These are phyloP conservation scores for Mesoclemmys tuberculata DNA, from an alignment of 2,113 vertebrate genomes.

Conservation along the genomic window DNA sequence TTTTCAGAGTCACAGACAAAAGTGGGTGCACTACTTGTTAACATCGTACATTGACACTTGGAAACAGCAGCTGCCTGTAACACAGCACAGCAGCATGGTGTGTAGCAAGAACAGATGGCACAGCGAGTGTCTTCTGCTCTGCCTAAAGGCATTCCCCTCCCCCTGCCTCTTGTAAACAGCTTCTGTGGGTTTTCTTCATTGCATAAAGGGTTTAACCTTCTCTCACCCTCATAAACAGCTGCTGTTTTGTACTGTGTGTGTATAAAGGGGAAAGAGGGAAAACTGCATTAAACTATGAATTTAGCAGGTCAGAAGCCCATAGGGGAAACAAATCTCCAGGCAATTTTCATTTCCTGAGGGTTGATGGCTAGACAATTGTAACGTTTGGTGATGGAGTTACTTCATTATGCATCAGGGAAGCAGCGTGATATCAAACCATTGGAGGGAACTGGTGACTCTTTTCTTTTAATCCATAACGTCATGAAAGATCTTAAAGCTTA, in stretches of 20 bases:
- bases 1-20: accelerated
- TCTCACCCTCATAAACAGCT: conserved; percentile 11
- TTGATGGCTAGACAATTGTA: neutral
- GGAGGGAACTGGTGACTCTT: neutral
- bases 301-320: neutral
- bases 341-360: neutral
- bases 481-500: neutral
- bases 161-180: conserved; percentile 40
- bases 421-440: neutral
- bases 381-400: neutral
- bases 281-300: neutral
- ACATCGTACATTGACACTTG: neutral
- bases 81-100: conserved; percentile 48
- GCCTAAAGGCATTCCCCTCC: conserved; percentile 26
- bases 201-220: conserved; percentile 25
- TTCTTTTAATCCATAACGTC: neutral
- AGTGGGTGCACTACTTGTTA: neutral
- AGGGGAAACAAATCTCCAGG: neutral
- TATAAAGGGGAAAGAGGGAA: neutral
- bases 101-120: conserved; percentile 61
- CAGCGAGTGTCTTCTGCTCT: conserved; percentile 56
- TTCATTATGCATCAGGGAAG: neutral
- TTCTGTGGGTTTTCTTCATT: conserved; percentile 17
- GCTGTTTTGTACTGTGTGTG: neutral
- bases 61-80: conserved; percentile 60